Percentiles rank a stretch among this genome's conserved stretches.
Evolutionary conservation across 2,888 invertebrate species (phyloP).

Genomic region (Arge pagana): DNA sequence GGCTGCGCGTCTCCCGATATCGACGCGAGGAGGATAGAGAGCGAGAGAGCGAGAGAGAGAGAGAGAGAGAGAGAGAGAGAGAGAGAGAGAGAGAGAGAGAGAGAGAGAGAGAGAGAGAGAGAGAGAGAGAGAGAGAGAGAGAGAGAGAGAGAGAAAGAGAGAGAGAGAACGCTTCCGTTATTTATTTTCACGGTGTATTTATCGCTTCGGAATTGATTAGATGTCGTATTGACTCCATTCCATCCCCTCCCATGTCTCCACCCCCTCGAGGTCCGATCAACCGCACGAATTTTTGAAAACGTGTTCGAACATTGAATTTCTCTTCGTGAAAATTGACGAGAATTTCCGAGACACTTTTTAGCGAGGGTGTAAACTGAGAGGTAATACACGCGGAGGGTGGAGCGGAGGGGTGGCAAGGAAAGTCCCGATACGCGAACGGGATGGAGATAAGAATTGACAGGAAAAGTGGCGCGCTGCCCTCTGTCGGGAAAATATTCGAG

Average conservation of each 20-base stretch:
- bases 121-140: neutral
- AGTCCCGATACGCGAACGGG: constrained; percentile 1
- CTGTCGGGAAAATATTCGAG: neutral
- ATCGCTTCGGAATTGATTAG: constrained; percentile 53
- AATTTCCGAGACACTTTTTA: too few relatives aligned
- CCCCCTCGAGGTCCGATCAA: too few relatives aligned
- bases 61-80: too few relatives aligned
- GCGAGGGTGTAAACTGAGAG: too few relatives aligned
- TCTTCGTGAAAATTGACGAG: too few relatives aligned
- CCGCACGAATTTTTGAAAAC: too few relatives aligned
- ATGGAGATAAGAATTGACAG: neutral
- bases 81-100: constrained; percentile 25
- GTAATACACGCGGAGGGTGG: neutral
- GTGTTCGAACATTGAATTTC: too few relatives aligned
- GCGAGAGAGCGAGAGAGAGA: too few relatives aligned
- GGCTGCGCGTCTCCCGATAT: constrained; percentile 34
- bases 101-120: constrained; percentile 2
- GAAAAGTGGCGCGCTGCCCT: neutral
- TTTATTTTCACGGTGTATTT: constrained; percentile 54
- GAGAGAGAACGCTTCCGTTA: constrained; percentile 36
- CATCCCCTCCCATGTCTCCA: too few relatives aligned
- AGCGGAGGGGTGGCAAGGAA: constrained; percentile 9
- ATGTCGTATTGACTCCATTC: too few relatives aligned
- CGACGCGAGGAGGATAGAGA: too few relatives aligned
- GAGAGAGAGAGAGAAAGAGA: constrained; percentile 13